Percentiles rank a stretch among this genome's conserved stretches.
phyloP scores from a whole-genome alignment of 2,113 vertebrate species.

The Gila orcuttii region DNA sequence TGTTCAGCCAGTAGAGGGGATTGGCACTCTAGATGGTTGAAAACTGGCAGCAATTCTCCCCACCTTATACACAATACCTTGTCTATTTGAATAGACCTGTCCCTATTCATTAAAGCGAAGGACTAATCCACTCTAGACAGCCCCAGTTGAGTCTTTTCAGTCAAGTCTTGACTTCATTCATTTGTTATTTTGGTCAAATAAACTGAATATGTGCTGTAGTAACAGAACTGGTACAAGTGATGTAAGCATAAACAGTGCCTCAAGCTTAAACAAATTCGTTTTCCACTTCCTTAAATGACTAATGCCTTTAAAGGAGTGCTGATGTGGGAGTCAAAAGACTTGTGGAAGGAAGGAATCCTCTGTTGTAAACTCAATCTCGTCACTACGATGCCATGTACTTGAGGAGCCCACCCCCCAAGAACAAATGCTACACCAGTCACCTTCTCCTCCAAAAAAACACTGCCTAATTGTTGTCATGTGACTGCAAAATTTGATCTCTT shows the following conservation, averaged over 20 bases:
- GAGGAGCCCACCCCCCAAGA: background rate
- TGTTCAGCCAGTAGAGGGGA: conserved; percentile 75
- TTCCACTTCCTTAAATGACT: conserved; percentile 45
- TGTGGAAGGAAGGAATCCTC: conserved; percentile 45
- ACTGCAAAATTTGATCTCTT: background rate
- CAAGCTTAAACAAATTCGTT: conserved; percentile 48
- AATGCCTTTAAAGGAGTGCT: conserved; percentile 52
- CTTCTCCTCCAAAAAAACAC: background rate
- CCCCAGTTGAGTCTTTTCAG: conserved; percentile 35
- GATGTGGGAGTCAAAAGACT: conserved; percentile 36
- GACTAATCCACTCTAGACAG: conserved; percentile 13
- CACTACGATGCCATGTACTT: conserved; percentile 54
- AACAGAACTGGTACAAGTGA: conserved; percentile 41
- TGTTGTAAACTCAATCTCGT: conserved; percentile 48
- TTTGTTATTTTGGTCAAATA: conserved; percentile 54
- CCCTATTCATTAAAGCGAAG: background rate
- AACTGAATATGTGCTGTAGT: conserved; percentile 38
- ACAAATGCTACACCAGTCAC: background rate
- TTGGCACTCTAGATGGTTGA: conserved; percentile 58
- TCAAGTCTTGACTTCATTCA: conserved; percentile 19
- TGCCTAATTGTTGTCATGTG: background rate
- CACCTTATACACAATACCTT: conserved; percentile 25
- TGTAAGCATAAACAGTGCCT: conserved; percentile 50
- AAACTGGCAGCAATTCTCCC: conserved; percentile 14
- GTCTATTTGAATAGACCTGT: conserved; percentile 11